These are phyloP conservation scores for Drosophila parthenogenetica DNA, from an alignment of 2,888 invertebrate genomes.

Conservation along the genomic window DNA sequence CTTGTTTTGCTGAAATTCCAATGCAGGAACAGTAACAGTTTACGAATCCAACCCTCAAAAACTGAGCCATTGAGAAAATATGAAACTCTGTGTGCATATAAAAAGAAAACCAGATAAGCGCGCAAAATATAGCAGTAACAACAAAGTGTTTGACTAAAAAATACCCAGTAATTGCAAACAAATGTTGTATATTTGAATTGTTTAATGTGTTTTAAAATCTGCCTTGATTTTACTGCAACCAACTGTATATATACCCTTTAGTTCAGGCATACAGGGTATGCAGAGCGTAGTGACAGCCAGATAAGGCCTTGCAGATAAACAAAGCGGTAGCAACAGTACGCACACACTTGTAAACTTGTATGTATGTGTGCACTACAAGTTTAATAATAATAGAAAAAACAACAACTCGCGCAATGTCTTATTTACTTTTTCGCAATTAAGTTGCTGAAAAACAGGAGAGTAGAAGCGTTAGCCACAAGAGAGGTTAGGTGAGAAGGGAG, in stretches of 20 bases:
- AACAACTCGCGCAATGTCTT: conserved; percentile 45
- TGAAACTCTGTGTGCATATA: conserved; percentile 52
- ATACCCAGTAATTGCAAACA: conserved; percentile 23
- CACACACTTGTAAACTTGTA: conserved; percentile 3
- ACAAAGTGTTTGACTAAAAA: conserved; percentile 12
- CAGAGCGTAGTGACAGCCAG: conserved; percentile 59
- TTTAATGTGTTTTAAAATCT: background rate
- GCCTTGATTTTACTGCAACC: background rate
- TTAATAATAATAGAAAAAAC: conserved; percentile 53
- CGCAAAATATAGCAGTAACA: conserved; percentile 63
- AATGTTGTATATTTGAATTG: background rate
- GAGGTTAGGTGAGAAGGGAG: background rate
- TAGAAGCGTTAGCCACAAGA: background rate
- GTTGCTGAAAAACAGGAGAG: background rate
- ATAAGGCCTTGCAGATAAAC: conserved; percentile 75
- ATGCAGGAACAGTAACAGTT: conserved; percentile 46
- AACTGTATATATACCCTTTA: conserved; percentile 24
- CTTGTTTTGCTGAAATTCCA: conserved; percentile 60
- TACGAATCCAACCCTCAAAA: conserved; percentile 58
- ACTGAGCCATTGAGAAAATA: conserved; percentile 42
- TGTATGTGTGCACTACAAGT: conserved; percentile 36
- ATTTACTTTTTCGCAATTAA: conserved; percentile 54
- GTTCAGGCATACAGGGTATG: conserved; percentile 31
- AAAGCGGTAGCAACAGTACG: conserved; percentile 39
- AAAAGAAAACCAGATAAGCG: conserved; percentile 68